Conservation (phyloP, 2,113 vertebrate genomes). For the Pteropus alecto region DNA sequence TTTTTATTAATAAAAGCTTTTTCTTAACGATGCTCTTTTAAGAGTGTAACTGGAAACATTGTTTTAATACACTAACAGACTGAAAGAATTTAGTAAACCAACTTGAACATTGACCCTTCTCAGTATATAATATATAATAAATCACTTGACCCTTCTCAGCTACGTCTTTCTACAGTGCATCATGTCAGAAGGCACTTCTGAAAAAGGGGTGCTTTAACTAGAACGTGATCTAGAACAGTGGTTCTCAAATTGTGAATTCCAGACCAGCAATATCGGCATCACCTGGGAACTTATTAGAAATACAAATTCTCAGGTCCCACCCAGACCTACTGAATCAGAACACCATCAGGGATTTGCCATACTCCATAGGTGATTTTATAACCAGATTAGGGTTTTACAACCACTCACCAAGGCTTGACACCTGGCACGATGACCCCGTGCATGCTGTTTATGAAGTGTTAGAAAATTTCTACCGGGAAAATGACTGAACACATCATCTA, state of each 20-base stretch:
- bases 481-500: not conserved
- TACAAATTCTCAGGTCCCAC: not conserved
- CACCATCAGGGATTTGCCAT: no score
- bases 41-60: not conserved
- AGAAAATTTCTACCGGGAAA: not conserved
- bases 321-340: not conserved
- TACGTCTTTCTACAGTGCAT: not conserved
- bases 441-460: not conserved
- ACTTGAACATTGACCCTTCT: not conserved
- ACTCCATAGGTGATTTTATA: not conserved
- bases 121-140: not conserved
- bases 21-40: not conserved
- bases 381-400: not conserved
- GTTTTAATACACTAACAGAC: not conserved
- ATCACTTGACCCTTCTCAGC: not conserved
- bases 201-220: not conserved
- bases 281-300: not conserved
- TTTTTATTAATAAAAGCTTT: constrained; percentile 16
- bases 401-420: not conserved
- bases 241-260: not conserved
- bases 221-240: not conserved
- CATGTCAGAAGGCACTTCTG: not conserved
- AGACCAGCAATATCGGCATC: not conserved
- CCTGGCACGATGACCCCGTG: fast-evolving
- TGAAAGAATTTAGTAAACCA: not conserved